A percentile compares a stretch with the other conserved stretches of the same genome.
These are phyloP conservation scores for Pomatorhinus ruficollis DNA, from an alignment of 2,113 vertebrate species.

Conservation along the genomic window DNA sequence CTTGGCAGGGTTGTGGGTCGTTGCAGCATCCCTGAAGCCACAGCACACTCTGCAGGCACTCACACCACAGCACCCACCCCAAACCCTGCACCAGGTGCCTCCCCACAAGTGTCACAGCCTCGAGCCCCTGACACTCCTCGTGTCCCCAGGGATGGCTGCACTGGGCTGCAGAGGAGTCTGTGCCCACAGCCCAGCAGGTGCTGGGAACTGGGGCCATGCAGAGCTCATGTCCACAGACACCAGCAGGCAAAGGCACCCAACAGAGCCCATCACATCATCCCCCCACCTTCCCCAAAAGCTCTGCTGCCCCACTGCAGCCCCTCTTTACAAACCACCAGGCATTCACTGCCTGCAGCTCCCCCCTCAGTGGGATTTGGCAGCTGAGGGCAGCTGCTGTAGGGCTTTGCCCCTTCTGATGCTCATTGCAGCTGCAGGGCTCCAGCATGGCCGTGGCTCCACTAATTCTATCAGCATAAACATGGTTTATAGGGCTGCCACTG, in stretches of 20 bases:
- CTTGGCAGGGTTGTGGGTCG: fast-evolving
- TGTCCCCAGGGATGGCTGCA: not conserved
- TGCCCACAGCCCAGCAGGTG: not conserved
- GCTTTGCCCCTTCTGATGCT: not conserved
- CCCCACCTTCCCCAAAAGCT: not conserved
- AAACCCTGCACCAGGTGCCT: fast-evolving
- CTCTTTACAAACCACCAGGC: fast-evolving
- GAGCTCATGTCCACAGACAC: fast-evolving
- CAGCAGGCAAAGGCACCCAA: not conserved
- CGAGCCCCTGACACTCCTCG: fast-evolving
- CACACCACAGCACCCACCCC: not conserved
- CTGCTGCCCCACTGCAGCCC: not conserved
- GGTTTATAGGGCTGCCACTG: slow-evolving; percentile 39
- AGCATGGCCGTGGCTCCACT: not conserved
- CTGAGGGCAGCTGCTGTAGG: not conserved
- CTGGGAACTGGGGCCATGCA: fast-evolving
- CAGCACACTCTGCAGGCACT: slow-evolving; percentile 62
- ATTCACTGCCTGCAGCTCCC: not conserved
- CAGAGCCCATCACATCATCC: fast-evolving
- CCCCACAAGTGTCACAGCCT: not conserved
- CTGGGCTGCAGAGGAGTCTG: fast-evolving
- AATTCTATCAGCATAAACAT: slow-evolving; percentile 63
- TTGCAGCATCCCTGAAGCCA: slow-evolving; percentile 24
- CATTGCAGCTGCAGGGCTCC: not conserved
- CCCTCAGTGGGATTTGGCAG: not conserved